Conservation (phyloP, 2,888 invertebrate genomes). For the Pammene aurita region DNA sequence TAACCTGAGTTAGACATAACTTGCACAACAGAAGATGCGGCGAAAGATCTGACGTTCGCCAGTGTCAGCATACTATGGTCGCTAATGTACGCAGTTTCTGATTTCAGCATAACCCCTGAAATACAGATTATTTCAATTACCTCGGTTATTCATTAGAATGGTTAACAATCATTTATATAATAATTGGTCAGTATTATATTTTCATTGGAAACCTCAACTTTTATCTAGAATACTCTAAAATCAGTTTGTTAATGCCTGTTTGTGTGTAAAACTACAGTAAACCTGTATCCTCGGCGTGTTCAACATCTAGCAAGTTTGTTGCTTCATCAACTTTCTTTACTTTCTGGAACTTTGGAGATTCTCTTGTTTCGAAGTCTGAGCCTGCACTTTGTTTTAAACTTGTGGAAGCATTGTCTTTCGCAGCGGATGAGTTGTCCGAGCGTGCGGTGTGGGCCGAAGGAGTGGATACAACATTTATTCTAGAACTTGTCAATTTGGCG, state of each 20-base stretch:
- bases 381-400: not conserved
- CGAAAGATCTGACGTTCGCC: conserved; percentile 1
- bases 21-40: not conserved
- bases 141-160: too few relatives aligned
- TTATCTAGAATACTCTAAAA: too few relatives aligned
- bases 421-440: not conserved
- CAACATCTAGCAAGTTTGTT: not conserved
- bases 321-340: conserved; percentile 7
- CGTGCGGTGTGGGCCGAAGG: not conserved
- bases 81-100: not conserved
- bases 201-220: too few relatives aligned
- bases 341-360: not conserved
- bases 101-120: not conserved
- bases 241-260: not conserved
- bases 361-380: not conserved
- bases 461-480: not conserved
- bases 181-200: too few relatives aligned
- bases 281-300: not conserved
- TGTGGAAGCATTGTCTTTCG: not conserved
- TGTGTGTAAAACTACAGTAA: not conserved
- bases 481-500: not conserved
- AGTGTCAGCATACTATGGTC: not conserved
- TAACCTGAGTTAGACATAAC: conserved; percentile 1
- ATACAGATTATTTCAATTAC: not conserved
- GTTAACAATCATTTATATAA: too few relatives aligned